A percentile compares a stretch with the other conserved stretches of the same genome.
Conservation (phyloP, 2,888 invertebrate species). For the Xestia rhomboidea region DNA sequence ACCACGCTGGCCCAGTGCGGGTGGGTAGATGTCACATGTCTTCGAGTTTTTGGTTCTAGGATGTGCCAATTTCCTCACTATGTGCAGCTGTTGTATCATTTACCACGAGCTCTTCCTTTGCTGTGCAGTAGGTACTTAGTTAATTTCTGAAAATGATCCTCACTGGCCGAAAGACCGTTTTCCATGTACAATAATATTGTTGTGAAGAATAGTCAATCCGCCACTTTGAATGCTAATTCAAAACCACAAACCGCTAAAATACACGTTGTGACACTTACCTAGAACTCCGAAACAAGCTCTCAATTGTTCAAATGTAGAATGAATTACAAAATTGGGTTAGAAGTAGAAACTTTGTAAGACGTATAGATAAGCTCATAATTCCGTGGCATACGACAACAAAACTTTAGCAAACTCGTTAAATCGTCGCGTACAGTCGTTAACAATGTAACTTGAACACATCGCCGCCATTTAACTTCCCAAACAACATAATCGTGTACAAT, state of each 20-base stretch:
- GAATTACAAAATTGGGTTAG: conserved; percentile 42
- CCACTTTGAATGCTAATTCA: not conserved
- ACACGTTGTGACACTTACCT: conserved; percentile 18
- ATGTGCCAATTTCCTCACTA: too few relatives aligned
- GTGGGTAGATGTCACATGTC: too few relatives aligned
- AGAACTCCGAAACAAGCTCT: not conserved
- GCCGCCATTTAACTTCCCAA: conserved; percentile 53
- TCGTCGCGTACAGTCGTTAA: conserved; percentile 55
- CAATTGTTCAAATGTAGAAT: conserved; percentile 23
- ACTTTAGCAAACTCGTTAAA: conserved; percentile 49
- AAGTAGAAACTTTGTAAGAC: conserved; percentile 26
- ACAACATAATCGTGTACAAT: conserved; percentile 62
- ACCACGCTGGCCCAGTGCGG: too few relatives aligned
- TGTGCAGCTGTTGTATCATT: not conserved
- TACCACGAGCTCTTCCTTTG: not conserved
- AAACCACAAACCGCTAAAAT: conserved; percentile 9
- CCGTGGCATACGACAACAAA: conserved; percentile 34
- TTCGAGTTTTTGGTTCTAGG: too few relatives aligned
- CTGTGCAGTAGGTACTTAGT: not conserved
- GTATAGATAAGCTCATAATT: conserved; percentile 41
- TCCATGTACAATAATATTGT: not conserved
- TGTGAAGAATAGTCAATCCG: not conserved
- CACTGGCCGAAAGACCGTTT: not conserved
- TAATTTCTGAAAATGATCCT: not conserved
- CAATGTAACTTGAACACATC: conserved; percentile 60